A percentile compares a stretch with the other conserved stretches of the same genome.
Conservation (phyloP, 2,888 invertebrate genomes). For the Furcula furcula region DNA sequence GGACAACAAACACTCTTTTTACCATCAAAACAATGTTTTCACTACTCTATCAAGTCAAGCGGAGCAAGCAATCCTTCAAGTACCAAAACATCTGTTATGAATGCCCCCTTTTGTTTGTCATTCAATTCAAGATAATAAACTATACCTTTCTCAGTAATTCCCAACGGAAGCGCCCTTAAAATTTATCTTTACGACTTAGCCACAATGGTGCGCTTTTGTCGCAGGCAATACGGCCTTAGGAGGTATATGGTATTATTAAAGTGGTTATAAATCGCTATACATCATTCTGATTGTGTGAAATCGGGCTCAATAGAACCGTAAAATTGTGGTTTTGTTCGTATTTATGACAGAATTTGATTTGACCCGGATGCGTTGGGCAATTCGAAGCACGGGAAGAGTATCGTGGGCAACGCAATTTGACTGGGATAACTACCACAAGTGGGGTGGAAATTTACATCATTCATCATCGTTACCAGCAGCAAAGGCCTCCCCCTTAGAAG, state of each 20-base stretch:
- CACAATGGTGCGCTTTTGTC: slow-evolving; percentile 33
- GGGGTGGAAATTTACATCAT: too few relatives aligned
- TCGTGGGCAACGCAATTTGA: too few relatives aligned
- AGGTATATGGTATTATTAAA: slow-evolving; percentile 32
- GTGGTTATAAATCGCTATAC: slow-evolving; percentile 20
- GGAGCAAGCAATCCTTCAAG: background rate
- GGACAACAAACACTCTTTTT: too few relatives aligned
- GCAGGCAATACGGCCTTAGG: slow-evolving; percentile 17
- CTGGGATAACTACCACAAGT: too few relatives aligned
- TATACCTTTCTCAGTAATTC: slow-evolving; percentile 28
- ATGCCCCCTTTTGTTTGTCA: slow-evolving; percentile 17
- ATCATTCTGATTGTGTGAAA: slow-evolving; percentile 18
- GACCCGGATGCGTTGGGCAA: too few relatives aligned
- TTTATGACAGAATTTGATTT: too few relatives aligned
- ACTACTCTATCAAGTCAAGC: too few relatives aligned
- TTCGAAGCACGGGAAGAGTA: too few relatives aligned
- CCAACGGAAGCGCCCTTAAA: slow-evolving; percentile 30
- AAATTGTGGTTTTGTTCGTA: too few relatives aligned
- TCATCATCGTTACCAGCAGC: too few relatives aligned
- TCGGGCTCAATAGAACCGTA: background rate
- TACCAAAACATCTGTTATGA: slow-evolving; percentile 7
- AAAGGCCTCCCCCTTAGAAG: too few relatives aligned
- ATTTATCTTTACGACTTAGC: slow-evolving; percentile 40
- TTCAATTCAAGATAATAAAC: slow-evolving; percentile 24
- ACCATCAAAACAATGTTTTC: too few relatives aligned